Base-by-base conservation (phyloP, 2,113 vertebrate genomes). In the Monopterus albus region DNA sequence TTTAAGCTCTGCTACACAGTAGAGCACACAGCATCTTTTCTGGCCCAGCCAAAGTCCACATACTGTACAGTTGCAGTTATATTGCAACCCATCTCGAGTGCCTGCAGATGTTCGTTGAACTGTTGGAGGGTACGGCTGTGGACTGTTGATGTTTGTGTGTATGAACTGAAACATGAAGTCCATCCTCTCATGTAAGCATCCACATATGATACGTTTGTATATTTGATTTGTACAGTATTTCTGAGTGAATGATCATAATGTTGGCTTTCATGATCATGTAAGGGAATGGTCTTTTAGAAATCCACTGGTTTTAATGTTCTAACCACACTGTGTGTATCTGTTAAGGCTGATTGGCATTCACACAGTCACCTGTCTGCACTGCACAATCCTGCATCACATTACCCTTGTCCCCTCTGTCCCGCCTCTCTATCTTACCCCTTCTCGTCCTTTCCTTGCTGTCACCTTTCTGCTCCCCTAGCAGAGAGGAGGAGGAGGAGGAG, bases 331-430 rank as follows among this genome's bases (percentile, higher is more conserved):
- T 50, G 21, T 45, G 61, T 70, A 57, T 60, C 0, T 35, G 26
- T 70, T 10, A 52, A 67, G 46, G 11, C 31, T 58, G 67, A 80
- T 57, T 71, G 51, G 42, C 68, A 61, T 77, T 76, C 45, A 60
- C 36, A 53, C 42, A 29, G 42, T 29, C 47, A 35, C 38, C 36
- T 53, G 50, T 76, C 55, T 79, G 59, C 62, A 55, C 60, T 20
- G 49, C 78, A 73, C 78, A 75, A 67, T 74, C 61, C 52, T 72
- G 75, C 67, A 77, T 78, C 73, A 25, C 67, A 80, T 78, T 76
- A 78, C 36, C 55, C 20, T 60, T 36, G 6, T 56, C 49, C 36
- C 18, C 29, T 72, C 43, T 31, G 39, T 36, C 36, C 25, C 38
- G 36, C 17, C 23, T 3, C 14, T 42, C 43, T 64, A 52, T 65